Evolutionary conservation across 30 jellyfish, hydroid and myxozoan species (phyloP), one percentile per base, ranked within the genome.

Genomic region (Pseudorhiza aurosa): DNA sequence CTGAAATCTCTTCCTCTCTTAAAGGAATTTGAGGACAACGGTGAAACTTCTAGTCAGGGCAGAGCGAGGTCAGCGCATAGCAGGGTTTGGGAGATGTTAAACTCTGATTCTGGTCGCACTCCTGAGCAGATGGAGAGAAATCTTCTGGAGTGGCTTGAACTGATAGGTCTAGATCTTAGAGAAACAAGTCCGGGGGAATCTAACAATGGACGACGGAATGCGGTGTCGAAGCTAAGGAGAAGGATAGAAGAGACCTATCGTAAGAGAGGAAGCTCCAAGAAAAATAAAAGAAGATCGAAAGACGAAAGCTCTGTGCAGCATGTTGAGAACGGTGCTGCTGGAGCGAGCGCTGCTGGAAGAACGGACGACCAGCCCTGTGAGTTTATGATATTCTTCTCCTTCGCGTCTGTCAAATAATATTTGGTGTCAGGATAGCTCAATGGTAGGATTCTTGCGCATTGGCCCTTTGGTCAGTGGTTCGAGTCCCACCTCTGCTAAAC

Each of bases 161-260:
- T 22, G 49, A 25, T 73, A 21, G 53, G 72, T 51, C 35, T 73
- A 53, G 75, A 73, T 18, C 60, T 73, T 3, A 51, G 58, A 27
- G 75, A 35, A 24, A n/a, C 86, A 29, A 26, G 22, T 43, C 18
- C 64, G 8, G 35, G 27, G 6, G 86, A 53, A 32, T 65, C 49
- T 0, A 31, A 17, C 35, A 32, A 25, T n/a, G 49, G 32, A 33
- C n/a, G 86, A 6, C 35, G 17, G 31, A 22, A 39, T 24, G 36
- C 68, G 2, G 12, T 73, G 19, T 73, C 64, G 3, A 73, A 32
- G 17, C 17, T 73, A 17, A 50, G 75, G 17, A 73, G 75, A 21
- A 73, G 75, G 35, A 19, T 73, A 33, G 86, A 51, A 31, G 86
- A 51, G 5, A 75, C 39, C 1, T 37, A 28, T 8, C 60, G 72